A percentile compares a stretch with the other conserved stretches of the same genome.
Conservation (phyloP, 2,888 invertebrate species). For the Diplazon laetatorius region DNA sequence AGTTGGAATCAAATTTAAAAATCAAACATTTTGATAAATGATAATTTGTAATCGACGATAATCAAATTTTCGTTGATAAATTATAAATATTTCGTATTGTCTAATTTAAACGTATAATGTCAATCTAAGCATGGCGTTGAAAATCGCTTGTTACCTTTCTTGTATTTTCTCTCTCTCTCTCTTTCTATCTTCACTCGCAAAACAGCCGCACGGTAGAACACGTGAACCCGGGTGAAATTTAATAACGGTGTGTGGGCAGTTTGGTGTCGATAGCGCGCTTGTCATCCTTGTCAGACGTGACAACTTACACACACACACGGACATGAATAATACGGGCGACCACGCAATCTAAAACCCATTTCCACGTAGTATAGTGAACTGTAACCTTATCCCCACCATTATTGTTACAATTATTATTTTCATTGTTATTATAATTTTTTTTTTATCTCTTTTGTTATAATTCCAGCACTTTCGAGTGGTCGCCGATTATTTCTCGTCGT, state of each 20-base stretch:
- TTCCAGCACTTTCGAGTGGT: slow-evolving; percentile 64
- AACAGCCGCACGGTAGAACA: not conserved
- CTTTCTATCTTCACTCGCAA: no score
- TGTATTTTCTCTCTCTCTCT: no score
- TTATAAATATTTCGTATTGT: not conserved
- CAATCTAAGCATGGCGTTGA: slow-evolving; percentile 21
- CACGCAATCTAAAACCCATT: not conserved
- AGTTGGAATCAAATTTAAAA: no score
- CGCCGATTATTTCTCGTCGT: slow-evolving; percentile 35
- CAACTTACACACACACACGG: no score
- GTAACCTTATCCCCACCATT: no score
- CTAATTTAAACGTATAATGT: slow-evolving; percentile 2
- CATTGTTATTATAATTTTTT: no score
- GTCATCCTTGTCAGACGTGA: no score
- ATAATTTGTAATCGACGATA: no score
- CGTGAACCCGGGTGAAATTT: not conserved
- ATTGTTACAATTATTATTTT: slow-evolving; percentile 1
- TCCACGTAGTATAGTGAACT: not conserved
- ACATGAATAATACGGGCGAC: not conserved
- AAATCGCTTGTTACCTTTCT: slow-evolving; percentile 28
- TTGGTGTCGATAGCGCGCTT: not conserved
- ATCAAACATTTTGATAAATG: no score
- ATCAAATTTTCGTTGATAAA: no score
- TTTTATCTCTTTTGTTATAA: slow-evolving; percentile 37
- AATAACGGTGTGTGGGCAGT: slow-evolving; percentile 32